Percentiles rank a stretch among this genome's conserved stretches.
Conservation (phyloP, 1,140 invertebrate species). For the Thaumetopoea pityocampa region DNA sequence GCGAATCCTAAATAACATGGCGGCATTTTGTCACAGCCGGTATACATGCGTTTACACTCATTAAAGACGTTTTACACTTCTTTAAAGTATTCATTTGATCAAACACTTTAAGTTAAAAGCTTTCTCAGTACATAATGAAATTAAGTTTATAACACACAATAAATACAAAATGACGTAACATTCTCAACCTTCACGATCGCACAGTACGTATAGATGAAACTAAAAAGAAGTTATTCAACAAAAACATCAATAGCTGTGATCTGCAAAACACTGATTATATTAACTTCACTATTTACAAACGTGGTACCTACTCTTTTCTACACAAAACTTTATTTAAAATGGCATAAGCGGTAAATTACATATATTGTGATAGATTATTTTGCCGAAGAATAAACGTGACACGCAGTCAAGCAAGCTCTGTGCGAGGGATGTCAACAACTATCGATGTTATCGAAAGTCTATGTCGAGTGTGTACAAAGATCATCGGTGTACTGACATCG, state of each 20-base stretch:
- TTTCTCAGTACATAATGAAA: slow-evolving; percentile 40
- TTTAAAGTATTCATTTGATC: slow-evolving; percentile 30
- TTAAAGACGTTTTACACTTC: slow-evolving; percentile 25
- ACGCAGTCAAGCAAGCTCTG: slow-evolving; percentile 72
- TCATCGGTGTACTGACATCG: no score
- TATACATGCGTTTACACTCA: slow-evolving; percentile 42
- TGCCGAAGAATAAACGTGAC: slow-evolving; percentile 68
- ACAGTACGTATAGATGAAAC: slow-evolving; percentile 55
- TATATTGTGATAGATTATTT: slow-evolving; percentile 60
- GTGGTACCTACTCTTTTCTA: slow-evolving; percentile 37
- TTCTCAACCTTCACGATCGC: slow-evolving; percentile 74
- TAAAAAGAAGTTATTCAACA: slow-evolving; percentile 47
- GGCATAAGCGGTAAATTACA: slow-evolving; percentile 59
- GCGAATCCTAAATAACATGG: slow-evolving; percentile 66
- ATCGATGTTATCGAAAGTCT: no score
- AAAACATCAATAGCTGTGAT: slow-evolving; percentile 26
- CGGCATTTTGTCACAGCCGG: slow-evolving; percentile 71
- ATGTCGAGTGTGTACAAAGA: no score
- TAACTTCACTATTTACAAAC: slow-evolving; percentile 38
- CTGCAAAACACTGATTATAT: slow-evolving; percentile 29
- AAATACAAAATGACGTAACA: slow-evolving; percentile 72
- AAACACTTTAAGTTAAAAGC: slow-evolving; percentile 40
- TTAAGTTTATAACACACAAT: slow-evolving; percentile 64
- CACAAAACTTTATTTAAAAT: slow-evolving; percentile 37
- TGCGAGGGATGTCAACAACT: no score